Conservation (phyloP, 2,113 vertebrate genomes). For the Scolopax mira region DNA sequence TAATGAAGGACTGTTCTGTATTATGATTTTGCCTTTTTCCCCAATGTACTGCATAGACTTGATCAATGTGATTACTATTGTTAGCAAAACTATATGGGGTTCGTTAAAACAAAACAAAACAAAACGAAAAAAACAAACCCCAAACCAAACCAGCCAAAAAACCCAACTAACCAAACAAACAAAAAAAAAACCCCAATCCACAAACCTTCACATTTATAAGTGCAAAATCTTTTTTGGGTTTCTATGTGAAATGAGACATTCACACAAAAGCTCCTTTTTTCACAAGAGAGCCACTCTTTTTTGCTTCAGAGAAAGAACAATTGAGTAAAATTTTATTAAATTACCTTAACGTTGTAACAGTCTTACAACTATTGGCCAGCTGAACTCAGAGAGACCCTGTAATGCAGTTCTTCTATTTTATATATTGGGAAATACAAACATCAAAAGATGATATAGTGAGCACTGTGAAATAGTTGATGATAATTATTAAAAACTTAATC, state of each 20-base stretch:
- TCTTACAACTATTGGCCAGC: background rate
- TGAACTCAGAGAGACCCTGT: background rate
- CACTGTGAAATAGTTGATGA: background rate
- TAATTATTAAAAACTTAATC: background rate
- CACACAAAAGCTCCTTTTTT: background rate
- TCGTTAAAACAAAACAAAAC: background rate
- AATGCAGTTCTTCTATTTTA: background rate
- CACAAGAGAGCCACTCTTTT: background rate
- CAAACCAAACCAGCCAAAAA: too few species aligned
- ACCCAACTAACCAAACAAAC: too few species aligned
- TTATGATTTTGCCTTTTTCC: background rate
- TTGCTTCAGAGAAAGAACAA: background rate
- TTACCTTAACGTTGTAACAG: background rate
- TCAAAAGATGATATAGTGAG: background rate
- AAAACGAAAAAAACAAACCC: background rate
- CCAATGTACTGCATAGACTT: background rate
- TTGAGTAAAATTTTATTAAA: background rate
- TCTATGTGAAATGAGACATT: background rate
- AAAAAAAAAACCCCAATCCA: fast-evolving
- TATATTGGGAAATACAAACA: background rate
- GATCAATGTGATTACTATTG: background rate
- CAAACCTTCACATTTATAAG: background rate
- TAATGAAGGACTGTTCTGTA: background rate
- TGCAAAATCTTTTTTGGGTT: background rate
- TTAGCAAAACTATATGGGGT: background rate